Percentiles rank a stretch among this genome's conserved stretches.
These are phyloP conservation scores for Coronaproctus castanopsis DNA, from an alignment of 2,888 invertebrate genomes.

Conservation along the genomic window DNA sequence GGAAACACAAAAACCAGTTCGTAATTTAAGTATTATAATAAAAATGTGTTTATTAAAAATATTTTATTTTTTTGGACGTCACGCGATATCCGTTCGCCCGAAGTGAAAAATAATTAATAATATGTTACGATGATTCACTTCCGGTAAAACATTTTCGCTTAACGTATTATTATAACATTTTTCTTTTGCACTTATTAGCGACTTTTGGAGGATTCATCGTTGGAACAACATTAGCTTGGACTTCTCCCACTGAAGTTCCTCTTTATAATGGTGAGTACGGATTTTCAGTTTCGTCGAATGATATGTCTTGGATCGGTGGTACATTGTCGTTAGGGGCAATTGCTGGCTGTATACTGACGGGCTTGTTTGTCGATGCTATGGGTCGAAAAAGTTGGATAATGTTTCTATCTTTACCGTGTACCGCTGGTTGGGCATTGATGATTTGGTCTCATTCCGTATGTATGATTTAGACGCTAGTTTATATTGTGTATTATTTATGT, in stretches of 20 bases:
- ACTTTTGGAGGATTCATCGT: conserved; percentile 58
- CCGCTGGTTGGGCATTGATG: conserved; percentile 50
- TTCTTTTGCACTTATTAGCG: too few relatives aligned
- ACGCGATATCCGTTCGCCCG: too few relatives aligned
- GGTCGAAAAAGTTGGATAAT: conserved; percentile 55
- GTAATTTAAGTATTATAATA: too few relatives aligned
- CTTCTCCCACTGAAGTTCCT: conserved; percentile 42
- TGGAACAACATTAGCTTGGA: conserved; percentile 58
- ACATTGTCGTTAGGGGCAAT: conserved; percentile 53
- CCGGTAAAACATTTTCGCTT: too few relatives aligned
- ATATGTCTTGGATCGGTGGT: conserved; percentile 51
- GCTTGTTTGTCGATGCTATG: conserved; percentile 41
- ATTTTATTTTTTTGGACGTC: too few relatives aligned
- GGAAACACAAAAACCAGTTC: too few relatives aligned
- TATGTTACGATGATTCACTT: too few relatives aligned
- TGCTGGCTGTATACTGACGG: conserved; percentile 48
- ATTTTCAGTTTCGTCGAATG: conserved; percentile 31
- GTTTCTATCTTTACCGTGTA: conserved; percentile 41
- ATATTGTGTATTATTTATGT: too few relatives aligned
- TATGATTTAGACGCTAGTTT: too few relatives aligned
- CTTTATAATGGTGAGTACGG: conserved; percentile 30
- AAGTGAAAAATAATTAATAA: too few relatives aligned
- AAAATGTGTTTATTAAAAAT: too few relatives aligned
- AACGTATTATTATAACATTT: too few relatives aligned
- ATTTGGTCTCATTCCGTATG: conserved; percentile 39